Evolutionary conservation across 1,140 invertebrate genomes (phyloP).

Genomic region (Drosophila novamexicana): DNA sequence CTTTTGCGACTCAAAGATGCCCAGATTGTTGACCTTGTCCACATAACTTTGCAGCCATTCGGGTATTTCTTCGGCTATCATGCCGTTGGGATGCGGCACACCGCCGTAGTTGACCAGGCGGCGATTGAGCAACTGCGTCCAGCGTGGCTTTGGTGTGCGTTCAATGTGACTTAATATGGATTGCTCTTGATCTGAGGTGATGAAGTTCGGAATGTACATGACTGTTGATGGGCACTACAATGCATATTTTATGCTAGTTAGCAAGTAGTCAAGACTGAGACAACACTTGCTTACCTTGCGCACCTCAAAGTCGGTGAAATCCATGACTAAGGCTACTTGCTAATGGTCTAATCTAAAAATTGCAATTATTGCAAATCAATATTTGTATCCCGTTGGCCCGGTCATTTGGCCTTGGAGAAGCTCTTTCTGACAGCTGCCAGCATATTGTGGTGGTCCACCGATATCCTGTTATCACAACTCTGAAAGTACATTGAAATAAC

Average conservation of each 20-base stretch:
- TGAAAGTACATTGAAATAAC: not conserved
- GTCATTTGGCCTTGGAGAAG: slow-evolving; percentile 29
- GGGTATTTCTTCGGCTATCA: slow-evolving; percentile 96
- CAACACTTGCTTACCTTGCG: slow-evolving; percentile 54
- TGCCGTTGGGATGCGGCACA: slow-evolving; percentile 95
- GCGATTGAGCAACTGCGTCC: slow-evolving; percentile 96
- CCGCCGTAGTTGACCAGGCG: slow-evolving; percentile 99
- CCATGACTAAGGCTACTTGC: slow-evolving; percentile 61
- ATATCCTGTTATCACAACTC: not conserved
- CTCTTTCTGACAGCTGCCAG: slow-evolving; percentile 25
- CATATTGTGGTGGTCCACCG: slow-evolving; percentile 11
- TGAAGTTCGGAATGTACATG: slow-evolving; percentile 96
- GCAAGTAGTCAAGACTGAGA: too few relatives aligned
- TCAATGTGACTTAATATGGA: slow-evolving; percentile 90
- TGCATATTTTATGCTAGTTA: not conserved
- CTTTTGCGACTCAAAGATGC: slow-evolving; percentile 90
- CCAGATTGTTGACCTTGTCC: slow-evolving; percentile 89
- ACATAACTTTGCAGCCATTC: slow-evolving; percentile 91
- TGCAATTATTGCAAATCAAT: slow-evolving; percentile 68
- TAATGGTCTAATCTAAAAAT: slow-evolving; percentile 47
- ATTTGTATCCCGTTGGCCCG: slow-evolving; percentile 51
- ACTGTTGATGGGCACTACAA: slow-evolving; percentile 89
- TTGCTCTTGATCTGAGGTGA: slow-evolving; percentile 92
- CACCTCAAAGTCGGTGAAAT: slow-evolving; percentile 79
- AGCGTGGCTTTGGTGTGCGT: slow-evolving; percentile 95